Conservation (phyloP, 2,888 invertebrate genomes). For the Meiosimyza decipiens region DNA sequence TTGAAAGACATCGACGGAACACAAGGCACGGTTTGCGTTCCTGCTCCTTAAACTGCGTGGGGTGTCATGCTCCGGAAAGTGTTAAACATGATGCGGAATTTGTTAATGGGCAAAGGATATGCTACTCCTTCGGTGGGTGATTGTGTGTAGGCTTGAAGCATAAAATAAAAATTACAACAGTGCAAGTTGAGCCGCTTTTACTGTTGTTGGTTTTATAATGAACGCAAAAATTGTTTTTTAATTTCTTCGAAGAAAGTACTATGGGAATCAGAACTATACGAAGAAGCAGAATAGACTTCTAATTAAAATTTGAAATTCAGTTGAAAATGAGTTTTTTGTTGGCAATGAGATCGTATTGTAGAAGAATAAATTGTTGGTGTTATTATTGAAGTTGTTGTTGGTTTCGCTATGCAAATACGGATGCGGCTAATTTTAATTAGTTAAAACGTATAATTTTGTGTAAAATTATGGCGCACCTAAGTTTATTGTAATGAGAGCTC, state of each 20-base stretch:
- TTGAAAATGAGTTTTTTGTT: background rate
- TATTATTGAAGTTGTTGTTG: background rate
- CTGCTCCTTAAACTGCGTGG: background rate
- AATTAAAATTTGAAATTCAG: slow-evolving; percentile 39
- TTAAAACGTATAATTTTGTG: slow-evolving; percentile 14
- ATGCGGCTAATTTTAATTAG: slow-evolving; percentile 16
- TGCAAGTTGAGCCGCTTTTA: background rate
- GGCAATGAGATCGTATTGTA: background rate
- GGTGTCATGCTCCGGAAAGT: slow-evolving; percentile 53
- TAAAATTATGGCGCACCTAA: background rate
- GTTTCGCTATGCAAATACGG: background rate
- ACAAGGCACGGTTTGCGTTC: background rate
- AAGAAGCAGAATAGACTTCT: slow-evolving; percentile 19
- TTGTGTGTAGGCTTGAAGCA: no score
- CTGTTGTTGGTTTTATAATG: slow-evolving; percentile 1
- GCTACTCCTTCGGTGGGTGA: background rate
- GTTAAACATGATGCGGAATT: slow-evolving; percentile 61
- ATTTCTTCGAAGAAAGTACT: slow-evolving; percentile 26
- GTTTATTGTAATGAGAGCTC: background rate
- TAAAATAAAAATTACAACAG: background rate
- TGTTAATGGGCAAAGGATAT: slow-evolving; percentile 46
- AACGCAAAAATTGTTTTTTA: slow-evolving; percentile 36
- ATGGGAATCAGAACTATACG: no score
- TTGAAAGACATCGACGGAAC: slow-evolving; percentile 31
- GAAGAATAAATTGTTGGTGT: background rate